Conservation (phyloP, 2,797 vertebrate genomes). For the Leptatherina wallacei region DNA sequence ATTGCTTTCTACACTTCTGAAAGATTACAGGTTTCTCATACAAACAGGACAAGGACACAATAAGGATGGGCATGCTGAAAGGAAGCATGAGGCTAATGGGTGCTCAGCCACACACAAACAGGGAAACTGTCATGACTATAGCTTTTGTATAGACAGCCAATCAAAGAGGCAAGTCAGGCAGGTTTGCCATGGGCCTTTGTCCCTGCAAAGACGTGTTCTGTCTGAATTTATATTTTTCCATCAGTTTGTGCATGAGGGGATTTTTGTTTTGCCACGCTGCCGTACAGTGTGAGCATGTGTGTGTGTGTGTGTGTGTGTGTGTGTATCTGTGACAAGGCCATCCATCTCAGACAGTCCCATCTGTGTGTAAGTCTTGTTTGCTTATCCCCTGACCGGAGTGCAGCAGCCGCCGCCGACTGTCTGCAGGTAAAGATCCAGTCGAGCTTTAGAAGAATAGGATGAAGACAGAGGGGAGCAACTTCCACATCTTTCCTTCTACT, state of each 20-base stretch:
- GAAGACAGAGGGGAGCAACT: constrained; percentile 12
- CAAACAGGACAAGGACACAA: constrained; percentile 42
- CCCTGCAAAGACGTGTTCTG: constrained; percentile 23
- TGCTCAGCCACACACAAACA: constrained; percentile 28
- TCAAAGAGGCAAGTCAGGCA: constrained; percentile 16
- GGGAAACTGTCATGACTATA: constrained; percentile 13
- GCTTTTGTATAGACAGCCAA: constrained; percentile 18
- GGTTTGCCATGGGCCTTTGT: constrained; percentile 14
- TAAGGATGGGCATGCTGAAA: constrained; percentile 21
- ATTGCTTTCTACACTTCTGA: constrained; percentile 14
- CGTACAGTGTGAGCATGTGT: neutral
- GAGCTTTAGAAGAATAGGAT: neutral
- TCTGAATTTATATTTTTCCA: constrained; percentile 38
- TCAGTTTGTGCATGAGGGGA: constrained; percentile 11
- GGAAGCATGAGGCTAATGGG: constrained; percentile 30
- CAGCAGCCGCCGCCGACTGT: constrained; percentile 46
- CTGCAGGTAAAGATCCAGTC: constrained; percentile 51
- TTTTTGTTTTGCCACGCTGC: constrained; percentile 29
- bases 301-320: constrained; percentile 7
- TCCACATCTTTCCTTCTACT: constrained; percentile 18
- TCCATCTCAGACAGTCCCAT: constrained; percentile 66
- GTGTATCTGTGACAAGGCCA: constrained; percentile 53
- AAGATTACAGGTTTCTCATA: constrained; percentile 52
- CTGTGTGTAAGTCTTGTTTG: constrained; percentile 68
- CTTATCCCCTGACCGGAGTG: constrained; percentile 59